Evolutionary conservation across 2,888 invertebrate genomes (phyloP).

Genomic region (Amphipoea lucens): DNA sequence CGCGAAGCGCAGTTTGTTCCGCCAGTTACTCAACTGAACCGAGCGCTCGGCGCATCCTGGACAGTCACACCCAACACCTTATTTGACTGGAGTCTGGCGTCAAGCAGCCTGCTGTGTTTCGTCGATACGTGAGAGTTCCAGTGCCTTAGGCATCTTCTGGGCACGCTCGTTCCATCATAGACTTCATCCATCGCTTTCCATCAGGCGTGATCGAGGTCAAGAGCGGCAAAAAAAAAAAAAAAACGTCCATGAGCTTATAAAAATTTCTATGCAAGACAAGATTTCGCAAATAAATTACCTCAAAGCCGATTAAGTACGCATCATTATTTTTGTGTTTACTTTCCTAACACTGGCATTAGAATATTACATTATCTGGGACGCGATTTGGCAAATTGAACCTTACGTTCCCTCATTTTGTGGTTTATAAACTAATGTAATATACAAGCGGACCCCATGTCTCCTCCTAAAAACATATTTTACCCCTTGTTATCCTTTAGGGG

Average conservation of each 20-base stretch:
- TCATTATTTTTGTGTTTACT: constrained; percentile 38
- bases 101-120: no score
- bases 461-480: constrained; percentile 61
- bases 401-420: constrained; percentile 37
- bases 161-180: no score
- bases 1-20: no score
- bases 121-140: no score
- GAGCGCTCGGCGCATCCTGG: no score
- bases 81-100: no score
- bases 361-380: constrained; percentile 12
- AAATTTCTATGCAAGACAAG: neutral
- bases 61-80: no score
- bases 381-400: constrained; percentile 27
- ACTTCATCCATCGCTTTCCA: no score
- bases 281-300: constrained; percentile 22
- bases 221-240: no score
- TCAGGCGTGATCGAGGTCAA: no score
- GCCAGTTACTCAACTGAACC: no score
- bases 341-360: constrained; percentile 24
- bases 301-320: constrained; percentile 22
- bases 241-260: neutral
- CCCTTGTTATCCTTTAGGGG: constrained; percentile 57
- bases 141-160: no score
- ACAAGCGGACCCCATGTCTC: constrained; percentile 36
- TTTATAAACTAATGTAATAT: constrained; percentile 58